Percentiles rank a stretch among this genome's conserved stretches.
These are phyloP conservation scores for Papilio glaucus DNA, from an alignment of 1,140 invertebrate genomes.

Conservation along the genomic window DNA sequence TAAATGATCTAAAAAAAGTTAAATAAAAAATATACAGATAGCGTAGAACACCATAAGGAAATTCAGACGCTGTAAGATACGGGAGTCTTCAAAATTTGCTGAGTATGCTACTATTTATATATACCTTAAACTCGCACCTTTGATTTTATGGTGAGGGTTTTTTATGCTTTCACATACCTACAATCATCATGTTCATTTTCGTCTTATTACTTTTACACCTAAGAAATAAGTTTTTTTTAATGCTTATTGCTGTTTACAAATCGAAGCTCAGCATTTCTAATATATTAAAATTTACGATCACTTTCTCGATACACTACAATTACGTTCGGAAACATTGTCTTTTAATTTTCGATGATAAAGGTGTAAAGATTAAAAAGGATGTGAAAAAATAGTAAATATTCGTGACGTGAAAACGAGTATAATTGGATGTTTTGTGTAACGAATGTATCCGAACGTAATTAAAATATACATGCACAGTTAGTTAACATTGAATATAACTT, in stretches of 20 bases:
- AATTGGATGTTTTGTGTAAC: slow-evolving; percentile 16
- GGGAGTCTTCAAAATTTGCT: too few relatives aligned
- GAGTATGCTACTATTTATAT: too few relatives aligned
- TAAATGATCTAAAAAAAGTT: too few relatives aligned
- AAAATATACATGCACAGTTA: slow-evolving; percentile 43
- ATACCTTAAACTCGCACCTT: too few relatives aligned
- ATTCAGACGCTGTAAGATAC: too few relatives aligned
- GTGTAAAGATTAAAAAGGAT: slow-evolving; percentile 1
- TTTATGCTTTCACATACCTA: too few relatives aligned
- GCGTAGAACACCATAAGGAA: too few relatives aligned
- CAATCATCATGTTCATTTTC: too few relatives aligned
- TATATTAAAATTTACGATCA: not conserved
- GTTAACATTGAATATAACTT: slow-evolving; percentile 44
- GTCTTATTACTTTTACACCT: too few relatives aligned
- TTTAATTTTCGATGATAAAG: not conserved
- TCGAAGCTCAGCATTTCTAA: not conserved
- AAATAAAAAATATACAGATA: too few relatives aligned
- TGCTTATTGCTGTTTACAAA: not conserved
- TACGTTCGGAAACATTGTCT: slow-evolving; percentile 35
- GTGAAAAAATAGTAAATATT: not conserved
- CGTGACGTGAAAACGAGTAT: not conserved
- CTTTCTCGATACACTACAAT: not conserved
- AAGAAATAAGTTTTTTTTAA: too few relatives aligned
- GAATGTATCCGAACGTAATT: slow-evolving; percentile 35
- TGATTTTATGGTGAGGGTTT: too few relatives aligned